Conservation (phyloP, 2,797 vertebrate genomes). For the Cirrhinus mrigala region DNA sequence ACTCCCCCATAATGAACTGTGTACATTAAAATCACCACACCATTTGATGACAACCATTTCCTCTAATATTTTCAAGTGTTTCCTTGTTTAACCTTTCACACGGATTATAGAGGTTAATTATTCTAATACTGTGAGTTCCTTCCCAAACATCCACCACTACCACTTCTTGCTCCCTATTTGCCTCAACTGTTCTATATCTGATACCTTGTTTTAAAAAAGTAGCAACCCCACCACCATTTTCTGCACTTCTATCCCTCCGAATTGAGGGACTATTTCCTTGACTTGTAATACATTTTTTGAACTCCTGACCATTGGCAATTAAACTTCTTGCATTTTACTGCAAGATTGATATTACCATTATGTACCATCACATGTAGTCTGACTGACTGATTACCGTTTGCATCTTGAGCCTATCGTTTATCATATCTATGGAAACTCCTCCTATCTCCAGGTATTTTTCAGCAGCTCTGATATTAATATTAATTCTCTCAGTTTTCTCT, state of each 20-base stretch:
- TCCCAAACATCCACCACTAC: too few species aligned
- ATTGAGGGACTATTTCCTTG: neutral
- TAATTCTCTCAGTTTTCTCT: neutral
- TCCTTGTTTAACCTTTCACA: too few species aligned
- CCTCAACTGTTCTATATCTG: neutral
- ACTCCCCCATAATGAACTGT: too few species aligned
- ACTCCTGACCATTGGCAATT: constrained; percentile 1
- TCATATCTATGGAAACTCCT: too few species aligned
- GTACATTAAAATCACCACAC: too few species aligned
- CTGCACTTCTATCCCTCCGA: neutral
- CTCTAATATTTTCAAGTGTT: too few species aligned
- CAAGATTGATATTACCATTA: neutral
- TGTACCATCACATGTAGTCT: neutral
- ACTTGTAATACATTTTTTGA: too few species aligned
- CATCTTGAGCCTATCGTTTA: too few species aligned
- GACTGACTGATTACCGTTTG: neutral
- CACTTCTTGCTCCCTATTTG: neutral
- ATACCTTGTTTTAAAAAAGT: neutral
- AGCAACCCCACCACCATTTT: neutral
- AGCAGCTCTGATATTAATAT: neutral
- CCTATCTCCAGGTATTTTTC: neutral
- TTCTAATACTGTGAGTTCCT: too few species aligned
- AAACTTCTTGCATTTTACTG: neutral
- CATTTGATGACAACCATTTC: too few species aligned
- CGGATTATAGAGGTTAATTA: too few species aligned